Base-by-base conservation (phyloP, 1,140 invertebrate genomes). In the Pteromalus puparum region DNA sequence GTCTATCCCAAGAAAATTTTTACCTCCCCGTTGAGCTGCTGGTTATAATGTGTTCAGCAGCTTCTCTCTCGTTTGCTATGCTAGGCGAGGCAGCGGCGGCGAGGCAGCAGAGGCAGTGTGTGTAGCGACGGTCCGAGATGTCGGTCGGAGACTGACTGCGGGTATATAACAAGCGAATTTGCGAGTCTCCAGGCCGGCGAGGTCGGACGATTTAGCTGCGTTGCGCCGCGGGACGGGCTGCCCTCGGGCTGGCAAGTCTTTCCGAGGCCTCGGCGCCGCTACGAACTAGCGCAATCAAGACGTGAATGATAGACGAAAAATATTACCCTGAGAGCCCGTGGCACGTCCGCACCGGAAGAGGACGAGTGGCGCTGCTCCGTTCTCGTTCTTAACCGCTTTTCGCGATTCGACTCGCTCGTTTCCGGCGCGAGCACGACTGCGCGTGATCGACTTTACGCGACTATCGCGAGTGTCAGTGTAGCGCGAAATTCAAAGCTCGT, bases 331-430 rank as follows among this genome's bases (percentile, higher is more conserved):
- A 84, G 74, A 81, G 15, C 10, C 84, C 84, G 87, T 89, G 87
- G 86, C 87, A 89, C 87, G 79, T 86, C 82, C 88, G 77, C 86
- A 87, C 86, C 89, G 90, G 90, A 91, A 91, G 89, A 91, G 90
- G 85, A 90, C 82, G 88, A 88, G 87, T 83, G 38, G 82, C 21
- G 73, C 72, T 82, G 26, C 53, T 21, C 73, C 15, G 0, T 12
- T 61, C 24, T 46, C 53, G 30, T 46, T 76, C 65, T 70, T 24
- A 0, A 10, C 5, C 67, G 5, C 65, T 24, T 70, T 2, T 70
- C 26, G 67, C 30, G 73, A 9, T 26, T 89, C 67, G 67, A 70
- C 13, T 70, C 67, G 67, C 1, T 70, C 12, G 18, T 53, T 53
- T 53, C 48, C 48, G 48, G 13, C 48, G 48, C 13, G 3, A 18